Base-by-base conservation (phyloP, 2,888 invertebrate species). In the Bhutanitis thaidina region DNA sequence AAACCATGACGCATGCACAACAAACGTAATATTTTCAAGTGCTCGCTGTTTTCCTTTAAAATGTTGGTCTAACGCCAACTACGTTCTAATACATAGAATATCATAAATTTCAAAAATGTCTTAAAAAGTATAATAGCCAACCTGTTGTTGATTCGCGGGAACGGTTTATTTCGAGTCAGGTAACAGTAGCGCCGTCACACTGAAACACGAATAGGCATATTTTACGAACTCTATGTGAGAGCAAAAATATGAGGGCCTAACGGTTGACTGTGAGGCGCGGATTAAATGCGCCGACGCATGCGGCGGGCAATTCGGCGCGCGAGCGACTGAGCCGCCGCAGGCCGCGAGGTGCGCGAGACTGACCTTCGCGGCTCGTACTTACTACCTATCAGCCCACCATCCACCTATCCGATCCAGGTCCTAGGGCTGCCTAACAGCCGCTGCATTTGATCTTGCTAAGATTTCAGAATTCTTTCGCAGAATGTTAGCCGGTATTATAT, bases 241-340 rank as follows among this genome's bases (percentile, higher is more conserved):
- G 16, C 43, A n/a, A n/a, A n/a, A n/a, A n/a, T n/a, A n/a, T n/a
- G n/a, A n/a, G n/a, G 16, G 30, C 13, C 10, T 47, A 30, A 29
- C 7, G 49, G n/a, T 37, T 16, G 49, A 29, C n/a, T 36, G 34
- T 38, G 14, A 12, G 34, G 9, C 45, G 29, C 35, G 35, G 9
- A 13, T 15, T 13, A 10, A 12, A 0, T 34, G 34, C 34, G 27
- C 43, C 63, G 62, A 64, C 53, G 54, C 61, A 65, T 64, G 67
- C 77, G 71, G 67, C 62, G 55, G 60, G 59, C 63, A 61, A 55
- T 61, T 69, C 69, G 62, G 62, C 72, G 74, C 73, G 74, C 70
- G 62, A 56, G 72, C 74, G 74, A 80, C 80, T 77, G 80, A 69
- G 57, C 58, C 61, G 59, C 35, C 37, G 43, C 16, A 29, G 39